A percentile compares a stretch with the other conserved stretches of the same genome.
phyloP scores from a whole-genome alignment of 2,888 invertebrate genomes.

The Tinea semifulvella region DNA sequence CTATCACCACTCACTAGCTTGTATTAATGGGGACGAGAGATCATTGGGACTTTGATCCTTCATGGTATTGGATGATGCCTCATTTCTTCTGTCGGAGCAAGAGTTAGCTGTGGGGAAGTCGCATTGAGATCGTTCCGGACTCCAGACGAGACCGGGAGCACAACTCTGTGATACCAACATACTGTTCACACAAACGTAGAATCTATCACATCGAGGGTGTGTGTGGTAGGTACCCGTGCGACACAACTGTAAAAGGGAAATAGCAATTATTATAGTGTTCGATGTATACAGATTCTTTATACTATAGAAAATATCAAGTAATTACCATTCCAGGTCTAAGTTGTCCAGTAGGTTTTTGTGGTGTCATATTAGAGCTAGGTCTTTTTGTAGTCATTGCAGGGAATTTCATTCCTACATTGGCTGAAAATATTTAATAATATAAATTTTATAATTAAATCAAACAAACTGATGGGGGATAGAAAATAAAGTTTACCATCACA shows the following conservation, averaged over 20 bases:
- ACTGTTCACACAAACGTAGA: constrained; percentile 81
- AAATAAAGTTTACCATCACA: constrained; percentile 63
- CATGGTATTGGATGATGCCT: constrained; percentile 27
- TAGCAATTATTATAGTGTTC: neutral
- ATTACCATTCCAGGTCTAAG: constrained; percentile 40
- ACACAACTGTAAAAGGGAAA: constrained; percentile 49
- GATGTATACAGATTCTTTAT: too few species aligned
- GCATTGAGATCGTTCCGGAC: constrained; percentile 71
- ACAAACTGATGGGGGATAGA: neutral
- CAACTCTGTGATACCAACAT: constrained; percentile 75
- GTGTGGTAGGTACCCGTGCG: constrained; percentile 79
- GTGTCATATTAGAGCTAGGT: constrained; percentile 22
- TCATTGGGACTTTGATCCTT: constrained; percentile 27
- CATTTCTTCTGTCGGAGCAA: constrained; percentile 57
- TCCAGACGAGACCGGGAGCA: constrained; percentile 81
- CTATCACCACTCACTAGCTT: constrained; percentile 19
- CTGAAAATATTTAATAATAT: constrained; percentile 23
- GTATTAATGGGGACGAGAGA: constrained; percentile 23
- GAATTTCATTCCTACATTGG: constrained; percentile 30
- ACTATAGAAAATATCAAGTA: neutral
- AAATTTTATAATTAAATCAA: neutral
- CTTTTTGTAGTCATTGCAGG: constrained; percentile 26
- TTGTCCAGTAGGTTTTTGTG: constrained; percentile 31
- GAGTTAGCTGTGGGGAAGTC: constrained; percentile 77
- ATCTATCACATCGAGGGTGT: constrained; percentile 76